Evolutionary conservation across 2,888 invertebrate species (phyloP).

Genomic region (Mythimna impura): DNA sequence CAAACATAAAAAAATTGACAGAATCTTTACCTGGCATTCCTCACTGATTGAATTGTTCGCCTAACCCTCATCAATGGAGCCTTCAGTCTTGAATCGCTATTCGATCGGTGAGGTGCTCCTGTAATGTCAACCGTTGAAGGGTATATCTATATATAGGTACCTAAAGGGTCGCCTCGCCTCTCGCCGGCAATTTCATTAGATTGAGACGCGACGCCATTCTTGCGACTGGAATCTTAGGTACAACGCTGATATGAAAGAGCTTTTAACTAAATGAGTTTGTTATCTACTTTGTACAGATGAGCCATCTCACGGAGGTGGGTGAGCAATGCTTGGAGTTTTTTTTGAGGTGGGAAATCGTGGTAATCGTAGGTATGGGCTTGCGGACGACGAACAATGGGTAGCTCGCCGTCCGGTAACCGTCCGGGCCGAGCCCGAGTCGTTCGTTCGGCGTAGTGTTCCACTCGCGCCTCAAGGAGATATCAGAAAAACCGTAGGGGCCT

Average conservation of each 20-base stretch:
- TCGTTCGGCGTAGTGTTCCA: too few relatives aligned
- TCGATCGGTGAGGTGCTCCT: constrained; percentile 16
- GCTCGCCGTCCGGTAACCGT: too few relatives aligned
- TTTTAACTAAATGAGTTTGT: constrained; percentile 6
- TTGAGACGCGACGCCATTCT: constrained; percentile 60
- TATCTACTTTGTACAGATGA: not conserved
- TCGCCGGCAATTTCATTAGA: constrained; percentile 71
- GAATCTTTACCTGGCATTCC: not conserved
- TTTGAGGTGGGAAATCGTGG: too few relatives aligned
- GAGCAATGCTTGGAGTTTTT: too few relatives aligned
- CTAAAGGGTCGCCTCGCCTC: constrained; percentile 26
- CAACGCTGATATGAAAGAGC: constrained; percentile 16
- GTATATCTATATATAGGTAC: constrained; percentile 4
- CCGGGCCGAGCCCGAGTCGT: too few relatives aligned
- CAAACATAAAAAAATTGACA: too few relatives aligned
- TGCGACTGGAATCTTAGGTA: constrained; percentile 51
- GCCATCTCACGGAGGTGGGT: too few relatives aligned
- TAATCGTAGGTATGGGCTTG: too few relatives aligned
- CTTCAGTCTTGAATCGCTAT: constrained; percentile 13
- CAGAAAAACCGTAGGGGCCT: too few relatives aligned
- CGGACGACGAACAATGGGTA: too few relatives aligned
- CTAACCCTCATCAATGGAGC: constrained; percentile 10
- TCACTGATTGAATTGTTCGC: constrained; percentile 6
- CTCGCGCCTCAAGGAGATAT: too few relatives aligned
- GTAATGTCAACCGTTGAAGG: constrained; percentile 42